Conservation (phyloP, 2,888 invertebrate species). For the Cabera pusaria region DNA sequence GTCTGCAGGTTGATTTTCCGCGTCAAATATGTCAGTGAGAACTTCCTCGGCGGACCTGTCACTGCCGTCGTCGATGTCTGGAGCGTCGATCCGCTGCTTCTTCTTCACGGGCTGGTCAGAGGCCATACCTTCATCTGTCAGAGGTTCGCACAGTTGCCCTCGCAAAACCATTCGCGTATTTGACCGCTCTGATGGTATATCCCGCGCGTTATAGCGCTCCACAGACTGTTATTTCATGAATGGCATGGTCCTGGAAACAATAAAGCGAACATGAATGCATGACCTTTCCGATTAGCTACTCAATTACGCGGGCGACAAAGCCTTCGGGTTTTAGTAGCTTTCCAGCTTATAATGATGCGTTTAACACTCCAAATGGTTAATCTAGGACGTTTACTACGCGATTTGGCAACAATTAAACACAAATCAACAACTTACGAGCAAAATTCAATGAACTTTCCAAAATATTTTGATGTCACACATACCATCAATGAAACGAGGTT, state of each 20-base stretch:
- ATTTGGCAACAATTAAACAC: constrained; percentile 33
- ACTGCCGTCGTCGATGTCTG: constrained; percentile 82
- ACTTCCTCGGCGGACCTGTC: constrained; percentile 80
- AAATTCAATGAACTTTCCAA: constrained; percentile 78
- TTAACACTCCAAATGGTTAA: constrained; percentile 21
- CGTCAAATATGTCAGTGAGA: constrained; percentile 67
- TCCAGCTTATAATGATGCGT: constrained; percentile 21
- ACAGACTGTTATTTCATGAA: constrained; percentile 38
- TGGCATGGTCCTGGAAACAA: constrained; percentile 67
- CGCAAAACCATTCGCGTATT: constrained; percentile 84
- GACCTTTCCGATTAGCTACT: constrained; percentile 81
- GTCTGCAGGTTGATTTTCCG: constrained; percentile 65
- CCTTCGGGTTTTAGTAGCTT: constrained; percentile 46
- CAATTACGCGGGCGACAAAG: constrained; percentile 82
- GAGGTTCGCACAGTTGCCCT: constrained; percentile 79
- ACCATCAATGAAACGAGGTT: constrained; percentile 74
- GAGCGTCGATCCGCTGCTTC: constrained; percentile 88
- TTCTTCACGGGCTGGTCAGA: constrained; percentile 93
- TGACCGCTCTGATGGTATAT: constrained; percentile 26
- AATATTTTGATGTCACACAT: constrained; percentile 84
- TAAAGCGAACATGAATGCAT: constrained; percentile 71
- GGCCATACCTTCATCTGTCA: constrained; percentile 86
- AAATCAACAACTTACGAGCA: constrained; percentile 33
- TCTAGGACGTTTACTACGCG: constrained; percentile 21
- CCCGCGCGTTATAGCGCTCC: constrained; percentile 28